A percentile compares a stretch with the other conserved stretches of the same genome.
Evolutionary conservation across 2,113 vertebrate species (phyloP).

Genomic region (Cepphus grylle): DNA sequence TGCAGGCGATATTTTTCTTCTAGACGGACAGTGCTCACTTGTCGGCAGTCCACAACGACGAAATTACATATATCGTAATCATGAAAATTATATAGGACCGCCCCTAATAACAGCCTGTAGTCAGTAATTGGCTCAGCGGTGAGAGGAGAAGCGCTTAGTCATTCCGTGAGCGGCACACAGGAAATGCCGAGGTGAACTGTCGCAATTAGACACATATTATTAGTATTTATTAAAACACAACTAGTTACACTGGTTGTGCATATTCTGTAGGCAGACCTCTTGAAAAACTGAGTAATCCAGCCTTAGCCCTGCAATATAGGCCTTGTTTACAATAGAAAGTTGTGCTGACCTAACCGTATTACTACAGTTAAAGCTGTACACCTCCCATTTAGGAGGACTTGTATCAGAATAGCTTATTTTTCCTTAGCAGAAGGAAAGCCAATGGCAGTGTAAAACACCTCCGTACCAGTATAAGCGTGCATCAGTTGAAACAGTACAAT

Average conservation of each 20-base stretch:
- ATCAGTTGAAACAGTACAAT: neutral
- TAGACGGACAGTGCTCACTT: neutral
- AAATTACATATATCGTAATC: neutral
- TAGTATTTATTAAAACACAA: conserved; percentile 57
- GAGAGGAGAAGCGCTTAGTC: conserved; percentile 5
- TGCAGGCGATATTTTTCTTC: neutral
- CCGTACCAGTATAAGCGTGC: neutral
- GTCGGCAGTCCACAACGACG: neutral
- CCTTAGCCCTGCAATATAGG: neutral
- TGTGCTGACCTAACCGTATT: neutral
- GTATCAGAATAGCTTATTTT: neutral
- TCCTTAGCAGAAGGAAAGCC: neutral
- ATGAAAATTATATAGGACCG: conserved; percentile 23
- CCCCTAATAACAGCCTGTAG: conserved; percentile 32
- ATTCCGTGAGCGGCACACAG: conserved; percentile 13
- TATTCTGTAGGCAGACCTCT: conserved; percentile 14
- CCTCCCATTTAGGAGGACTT: neutral
- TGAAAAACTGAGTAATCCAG: neutral
- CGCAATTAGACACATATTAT: conserved; percentile 16
- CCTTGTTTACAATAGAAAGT: conserved; percentile 27
- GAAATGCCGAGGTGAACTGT: conserved; percentile 30
- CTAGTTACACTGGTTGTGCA: conserved; percentile 48
- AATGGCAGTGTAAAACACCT: neutral
- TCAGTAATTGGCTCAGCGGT: neutral
- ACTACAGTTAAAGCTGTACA: neutral